These are phyloP conservation scores for Aphis gossypii DNA, from an alignment of 1,140 invertebrate species.

Conservation along the genomic window DNA sequence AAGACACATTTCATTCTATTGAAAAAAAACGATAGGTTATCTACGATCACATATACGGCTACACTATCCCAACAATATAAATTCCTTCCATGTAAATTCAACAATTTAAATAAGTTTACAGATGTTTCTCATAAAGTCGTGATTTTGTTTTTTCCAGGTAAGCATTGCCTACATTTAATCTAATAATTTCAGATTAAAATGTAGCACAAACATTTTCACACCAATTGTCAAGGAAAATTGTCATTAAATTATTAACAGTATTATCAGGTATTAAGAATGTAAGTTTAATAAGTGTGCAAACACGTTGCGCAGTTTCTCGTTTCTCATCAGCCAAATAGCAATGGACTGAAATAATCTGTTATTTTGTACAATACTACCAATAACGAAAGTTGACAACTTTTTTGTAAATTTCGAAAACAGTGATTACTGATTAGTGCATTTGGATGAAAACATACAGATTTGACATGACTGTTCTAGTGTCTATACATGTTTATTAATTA, in stretches of 20 bases:
- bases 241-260: background rate
- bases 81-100: slow-evolving; percentile 6
- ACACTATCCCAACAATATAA: slow-evolving; percentile 11
- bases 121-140: background rate
- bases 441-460: background rate
- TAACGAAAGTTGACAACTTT: background rate
- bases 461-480: too few relatives aligned
- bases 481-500: too few relatives aligned
- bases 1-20: slow-evolving; percentile 17
- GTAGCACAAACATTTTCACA: background rate
- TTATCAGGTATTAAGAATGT: background rate
- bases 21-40: slow-evolving; percentile 15
- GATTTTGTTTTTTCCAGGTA: background rate
- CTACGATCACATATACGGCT: background rate
- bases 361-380: background rate
- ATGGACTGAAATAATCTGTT: background rate
- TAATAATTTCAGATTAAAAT: background rate
- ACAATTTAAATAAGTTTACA: background rate
- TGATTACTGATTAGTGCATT: background rate
- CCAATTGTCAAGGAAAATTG: background rate
- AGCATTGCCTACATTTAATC: background rate
- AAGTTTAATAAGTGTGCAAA: too few relatives aligned
- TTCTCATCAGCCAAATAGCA: background rate
- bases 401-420: background rate
- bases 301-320: background rate